Percentiles rank a stretch among this genome's conserved stretches.
These are phyloP conservation scores for Hirtodrosophila trivittata DNA, from an alignment of 2,888 invertebrate genomes.

Conservation along the genomic window DNA sequence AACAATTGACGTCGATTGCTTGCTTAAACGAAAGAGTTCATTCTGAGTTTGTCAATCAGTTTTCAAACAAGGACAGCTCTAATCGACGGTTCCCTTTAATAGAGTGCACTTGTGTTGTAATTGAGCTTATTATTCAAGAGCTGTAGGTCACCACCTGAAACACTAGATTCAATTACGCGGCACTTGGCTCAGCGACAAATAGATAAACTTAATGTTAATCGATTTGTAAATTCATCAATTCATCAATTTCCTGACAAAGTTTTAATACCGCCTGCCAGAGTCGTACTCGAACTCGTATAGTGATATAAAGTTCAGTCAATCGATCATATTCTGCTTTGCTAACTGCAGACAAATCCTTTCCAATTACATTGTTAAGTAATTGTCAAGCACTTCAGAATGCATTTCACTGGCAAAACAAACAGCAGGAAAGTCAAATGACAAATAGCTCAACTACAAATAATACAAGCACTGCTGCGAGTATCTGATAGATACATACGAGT, in stretches of 20 bases:
- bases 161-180: too few species aligned
- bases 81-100: too few species aligned
- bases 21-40: neutral
- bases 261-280: neutral
- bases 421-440: slow-evolving; percentile 53
- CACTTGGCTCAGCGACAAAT: too few species aligned
- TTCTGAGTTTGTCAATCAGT: neutral
- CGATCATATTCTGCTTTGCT: slow-evolving; percentile 38
- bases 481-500: slow-evolving; percentile 35
- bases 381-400: slow-evolving; percentile 42
- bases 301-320: slow-evolving; percentile 24
- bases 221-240: too few species aligned
- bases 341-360: slow-evolving; percentile 36
- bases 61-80: neutral
- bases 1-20: neutral
- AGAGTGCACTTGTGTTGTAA: too few species aligned
- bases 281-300: neutral
- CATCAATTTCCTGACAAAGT: neutral
- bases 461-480: slow-evolving; percentile 25
- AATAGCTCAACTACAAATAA: slow-evolving; percentile 50
- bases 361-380: slow-evolving; percentile 51
- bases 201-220: too few species aligned
- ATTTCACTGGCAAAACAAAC: slow-evolving; percentile 50
- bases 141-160: too few species aligned
- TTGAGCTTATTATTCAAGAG: too few species aligned